Base-by-base conservation (phyloP, 2,113 vertebrate genomes). In the Salvelinus namaycush region DNA sequence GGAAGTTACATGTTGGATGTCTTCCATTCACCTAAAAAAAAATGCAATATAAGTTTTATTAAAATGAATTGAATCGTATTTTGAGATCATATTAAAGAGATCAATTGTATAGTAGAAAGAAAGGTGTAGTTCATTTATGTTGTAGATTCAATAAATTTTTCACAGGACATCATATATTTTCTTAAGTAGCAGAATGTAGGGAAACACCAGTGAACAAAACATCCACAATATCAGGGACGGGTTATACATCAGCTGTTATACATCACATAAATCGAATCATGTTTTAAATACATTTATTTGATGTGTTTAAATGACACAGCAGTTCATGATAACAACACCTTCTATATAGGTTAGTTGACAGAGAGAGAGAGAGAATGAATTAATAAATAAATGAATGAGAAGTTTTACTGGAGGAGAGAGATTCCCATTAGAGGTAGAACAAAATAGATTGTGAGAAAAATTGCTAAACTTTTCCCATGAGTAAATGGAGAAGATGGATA, bases 1-100 rank as follows among this genome's bases (percentile, higher is more conserved):
- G 59, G 80, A 92, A 91, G 83, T 90, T 89, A 54, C 91, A 92
- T 6, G 72, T 86, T 0, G 91, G 90, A 70, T 91, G 88, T 22
- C 84, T 87, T n/a, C 88, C 72, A 1, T 72, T 65, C 1, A 86
- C 87, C 91, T 92, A 68, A 68, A 14, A n/a, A 9, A 68, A 68
- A 39, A 16, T 11, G 26, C 29, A 20, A 68, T 31, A 68, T n/a
- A 20, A 39, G 7, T 7, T 68, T 18, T 14, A 68, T 44, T 6
- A 39, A 20, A 3, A 11, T 68, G 16, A 68, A 34, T 34, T n/a
- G 6, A 3, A 1, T 18, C 5, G 2, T 62, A 62, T 62, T 22
- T 62, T 22, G 20, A 18, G 14, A 57, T 57, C 51, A 57, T 57
- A 18, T 57, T 13, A 18, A 13, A 57, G 12, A 18, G 51, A 57